Conservation (phyloP, 2,797 vertebrate species). For the Hephaestus fuliginosus region DNA sequence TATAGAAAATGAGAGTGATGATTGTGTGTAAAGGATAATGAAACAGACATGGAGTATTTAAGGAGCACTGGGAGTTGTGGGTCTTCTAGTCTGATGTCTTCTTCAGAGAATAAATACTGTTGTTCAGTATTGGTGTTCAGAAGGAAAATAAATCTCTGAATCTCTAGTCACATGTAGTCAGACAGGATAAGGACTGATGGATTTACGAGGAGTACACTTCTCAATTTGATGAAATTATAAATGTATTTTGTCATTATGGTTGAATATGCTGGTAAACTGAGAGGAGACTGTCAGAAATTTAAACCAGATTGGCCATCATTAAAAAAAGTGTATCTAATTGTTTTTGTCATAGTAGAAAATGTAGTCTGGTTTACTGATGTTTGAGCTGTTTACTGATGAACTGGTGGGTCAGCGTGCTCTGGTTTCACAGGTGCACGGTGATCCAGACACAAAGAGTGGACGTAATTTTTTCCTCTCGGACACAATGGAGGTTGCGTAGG, state of each 20-base stretch:
- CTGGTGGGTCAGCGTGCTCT: not conserved
- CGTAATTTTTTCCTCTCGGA: not conserved
- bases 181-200: not conserved
- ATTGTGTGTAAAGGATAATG: not conserved
- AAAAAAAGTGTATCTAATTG: not conserved
- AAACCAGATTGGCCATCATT: not conserved
- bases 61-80: not conserved
- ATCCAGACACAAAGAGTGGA: constrained; percentile 18
- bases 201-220: not conserved
- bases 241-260: not conserved
- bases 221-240: not conserved
- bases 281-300: not conserved
- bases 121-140: not conserved
- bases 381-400: constrained; percentile 37
- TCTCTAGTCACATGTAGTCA: not conserved
- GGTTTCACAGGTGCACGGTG: constrained; percentile 15
- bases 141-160: no score
- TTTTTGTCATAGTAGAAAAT: not conserved
- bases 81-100: not conserved
- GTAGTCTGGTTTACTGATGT: not conserved
- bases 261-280: not conserved
- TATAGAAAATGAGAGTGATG: not conserved
- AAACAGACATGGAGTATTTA: not conserved
- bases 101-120: not conserved
- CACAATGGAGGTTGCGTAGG: not conserved